These are phyloP conservation scores for Falco cherrug DNA, from an alignment of 2,797 vertebrate genomes.

Conservation along the genomic window DNA sequence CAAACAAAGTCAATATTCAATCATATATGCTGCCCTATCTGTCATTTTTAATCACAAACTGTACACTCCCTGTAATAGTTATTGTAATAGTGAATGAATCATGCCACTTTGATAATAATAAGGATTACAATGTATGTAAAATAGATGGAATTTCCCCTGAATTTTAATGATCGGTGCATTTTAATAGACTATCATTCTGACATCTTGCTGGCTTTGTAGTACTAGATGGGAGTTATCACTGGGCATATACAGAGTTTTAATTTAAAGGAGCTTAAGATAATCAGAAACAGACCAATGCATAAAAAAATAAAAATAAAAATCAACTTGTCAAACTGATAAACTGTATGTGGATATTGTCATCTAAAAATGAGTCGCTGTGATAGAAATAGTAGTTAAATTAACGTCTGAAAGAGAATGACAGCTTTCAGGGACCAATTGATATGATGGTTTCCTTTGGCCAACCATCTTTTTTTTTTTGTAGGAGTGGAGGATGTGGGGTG, in stretches of 20 bases:
- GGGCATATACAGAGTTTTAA: background rate
- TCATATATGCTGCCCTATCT: background rate
- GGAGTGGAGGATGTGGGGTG: rapidly evolving
- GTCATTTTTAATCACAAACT: conserved; percentile 26
- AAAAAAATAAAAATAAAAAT: background rate
- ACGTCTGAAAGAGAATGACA: background rate
- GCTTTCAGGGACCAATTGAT: background rate
- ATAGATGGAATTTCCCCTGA: background rate
- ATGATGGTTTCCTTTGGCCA: background rate
- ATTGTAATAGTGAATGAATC: conserved; percentile 30
- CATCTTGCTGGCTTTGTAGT: background rate
- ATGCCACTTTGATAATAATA: background rate
- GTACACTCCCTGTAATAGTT: background rate
- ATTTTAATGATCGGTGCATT: background rate
- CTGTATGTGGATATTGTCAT: background rate
- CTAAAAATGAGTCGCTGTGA: background rate
- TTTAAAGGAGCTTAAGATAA: background rate
- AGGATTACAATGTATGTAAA: background rate
- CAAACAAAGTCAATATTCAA: conserved; percentile 44
- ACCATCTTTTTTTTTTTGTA: rapidly evolving
- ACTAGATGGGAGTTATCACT: background rate
- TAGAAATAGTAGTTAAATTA: background rate
- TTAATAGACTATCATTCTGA: background rate
- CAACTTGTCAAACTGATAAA: background rate
- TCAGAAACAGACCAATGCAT: background rate